These are phyloP conservation scores for Arnoldichthys spilopterus DNA, from an alignment of 2,797 vertebrate genomes.

Conservation along the genomic window DNA sequence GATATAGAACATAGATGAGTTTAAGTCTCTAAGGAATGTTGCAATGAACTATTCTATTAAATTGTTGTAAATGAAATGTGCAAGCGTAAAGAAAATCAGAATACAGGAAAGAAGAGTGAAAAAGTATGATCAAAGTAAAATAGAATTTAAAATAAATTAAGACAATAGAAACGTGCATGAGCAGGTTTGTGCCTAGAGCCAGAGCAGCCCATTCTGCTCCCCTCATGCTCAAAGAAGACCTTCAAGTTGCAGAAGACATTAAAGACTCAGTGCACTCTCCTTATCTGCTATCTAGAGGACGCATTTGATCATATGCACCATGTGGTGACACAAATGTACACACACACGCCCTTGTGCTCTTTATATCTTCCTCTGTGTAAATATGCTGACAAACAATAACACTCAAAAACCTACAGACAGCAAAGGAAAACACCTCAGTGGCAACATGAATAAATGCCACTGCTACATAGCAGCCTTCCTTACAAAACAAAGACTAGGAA, in stretches of 20 bases:
- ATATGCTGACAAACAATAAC: slow-evolving; percentile 50
- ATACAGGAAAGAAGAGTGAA: no score
- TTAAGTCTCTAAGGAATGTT: no score
- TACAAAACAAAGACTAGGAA: slow-evolving; percentile 32
- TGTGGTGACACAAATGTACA: neutral
- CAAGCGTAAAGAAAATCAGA: no score
- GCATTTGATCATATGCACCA: neutral
- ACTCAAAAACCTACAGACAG: slow-evolving; percentile 22
- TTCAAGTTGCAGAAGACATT: neutral
- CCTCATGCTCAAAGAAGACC: neutral
- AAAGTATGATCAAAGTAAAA: no score
- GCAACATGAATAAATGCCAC: slow-evolving; percentile 42
- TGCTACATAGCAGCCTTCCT: slow-evolving; percentile 33
- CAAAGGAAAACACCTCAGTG: slow-evolving; percentile 39
- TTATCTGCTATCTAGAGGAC: slow-evolving; percentile 24
- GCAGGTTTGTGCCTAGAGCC: no score
- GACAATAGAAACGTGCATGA: no score
- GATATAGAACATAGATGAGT: no score
- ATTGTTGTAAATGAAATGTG: no score
- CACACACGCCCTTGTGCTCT: neutral
- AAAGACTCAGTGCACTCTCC: neutral
- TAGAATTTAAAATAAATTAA: no score
- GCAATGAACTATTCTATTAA: no score
- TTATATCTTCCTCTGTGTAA: neutral
- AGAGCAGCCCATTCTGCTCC: neutral